Evolutionary conservation across 1,140 invertebrate species (phyloP).

Genomic region (Ceratosolen solmsi): DNA sequence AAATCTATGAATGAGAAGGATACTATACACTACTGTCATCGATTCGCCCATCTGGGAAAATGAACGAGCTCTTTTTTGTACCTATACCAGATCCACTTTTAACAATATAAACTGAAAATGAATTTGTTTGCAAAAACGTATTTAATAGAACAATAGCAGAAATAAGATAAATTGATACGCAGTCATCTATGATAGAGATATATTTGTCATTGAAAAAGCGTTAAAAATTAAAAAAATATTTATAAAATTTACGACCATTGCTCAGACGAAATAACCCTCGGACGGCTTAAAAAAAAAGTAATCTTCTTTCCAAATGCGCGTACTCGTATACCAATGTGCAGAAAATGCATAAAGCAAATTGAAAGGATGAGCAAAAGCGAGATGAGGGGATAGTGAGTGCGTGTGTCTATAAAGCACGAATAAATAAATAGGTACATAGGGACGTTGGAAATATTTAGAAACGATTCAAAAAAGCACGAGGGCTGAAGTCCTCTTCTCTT

Average conservation of each 20-base stretch:
- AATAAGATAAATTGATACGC: neutral
- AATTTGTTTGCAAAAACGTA: neutral
- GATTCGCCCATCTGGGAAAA: neutral
- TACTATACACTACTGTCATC: neutral
- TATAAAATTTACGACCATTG: neutral
- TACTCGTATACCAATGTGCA: neutral
- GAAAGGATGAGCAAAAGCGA: neutral
- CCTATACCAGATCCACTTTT: neutral
- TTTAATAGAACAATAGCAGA: neutral
- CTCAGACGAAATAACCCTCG: too few relatives aligned
- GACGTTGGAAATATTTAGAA: constrained; percentile 45
- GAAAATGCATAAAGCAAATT: constrained; percentile 9
- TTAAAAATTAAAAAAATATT: neutral
- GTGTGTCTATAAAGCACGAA: constrained; percentile 31
- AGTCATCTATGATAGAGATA: too few relatives aligned
- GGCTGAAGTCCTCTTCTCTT: neutral
- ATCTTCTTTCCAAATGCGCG: neutral
- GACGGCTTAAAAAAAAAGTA: neutral
- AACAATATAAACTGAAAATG: neutral
- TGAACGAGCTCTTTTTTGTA: neutral
- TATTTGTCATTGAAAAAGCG: too few relatives aligned
- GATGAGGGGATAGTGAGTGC: neutral
- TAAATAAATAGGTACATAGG: constrained; percentile 39
- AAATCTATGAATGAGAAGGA: neutral
- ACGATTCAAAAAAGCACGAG: constrained; percentile 17